Conservation (phyloP, 1,140 invertebrate genomes). For the Megathymus violae region DNA sequence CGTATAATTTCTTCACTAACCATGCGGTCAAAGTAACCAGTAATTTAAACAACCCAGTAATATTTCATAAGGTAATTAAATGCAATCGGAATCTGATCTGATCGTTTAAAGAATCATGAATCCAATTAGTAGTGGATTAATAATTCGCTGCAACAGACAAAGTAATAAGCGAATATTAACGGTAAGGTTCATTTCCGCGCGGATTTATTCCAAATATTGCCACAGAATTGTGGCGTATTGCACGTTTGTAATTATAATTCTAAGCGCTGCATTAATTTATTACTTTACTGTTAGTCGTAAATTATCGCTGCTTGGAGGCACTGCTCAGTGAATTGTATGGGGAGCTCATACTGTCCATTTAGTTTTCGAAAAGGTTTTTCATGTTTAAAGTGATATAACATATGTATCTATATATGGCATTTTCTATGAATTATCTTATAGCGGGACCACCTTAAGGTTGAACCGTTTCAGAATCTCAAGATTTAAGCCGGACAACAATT, state of each 20-base stretch:
- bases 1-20: too few relatives aligned
- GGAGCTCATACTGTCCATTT: not conserved
- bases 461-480: too few relatives aligned
- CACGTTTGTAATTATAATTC: slow-evolving; percentile 1
- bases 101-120: too few relatives aligned
- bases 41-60: too few relatives aligned
- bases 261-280: not conserved
- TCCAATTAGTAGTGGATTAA: not conserved
- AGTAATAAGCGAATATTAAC: slow-evolving; percentile 1
- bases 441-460: too few relatives aligned
- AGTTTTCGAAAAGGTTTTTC: not conserved
- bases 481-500: too few relatives aligned
- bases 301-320: not conserved
- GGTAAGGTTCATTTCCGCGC: not conserved
- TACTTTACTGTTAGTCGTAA: not conserved
- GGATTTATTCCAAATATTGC: not conserved
- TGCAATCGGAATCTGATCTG: too few relatives aligned
- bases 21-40: too few relatives aligned
- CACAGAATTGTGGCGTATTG: not conserved
- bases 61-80: too few relatives aligned
- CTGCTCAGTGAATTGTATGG: not conserved
- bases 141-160: not conserved
- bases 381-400: too few relatives aligned
- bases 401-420: too few relatives aligned
- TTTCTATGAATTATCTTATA: too few relatives aligned